phyloP scores from a whole-genome alignment of 2,797 vertebrate genomes.

The Strix occidentalis region DNA sequence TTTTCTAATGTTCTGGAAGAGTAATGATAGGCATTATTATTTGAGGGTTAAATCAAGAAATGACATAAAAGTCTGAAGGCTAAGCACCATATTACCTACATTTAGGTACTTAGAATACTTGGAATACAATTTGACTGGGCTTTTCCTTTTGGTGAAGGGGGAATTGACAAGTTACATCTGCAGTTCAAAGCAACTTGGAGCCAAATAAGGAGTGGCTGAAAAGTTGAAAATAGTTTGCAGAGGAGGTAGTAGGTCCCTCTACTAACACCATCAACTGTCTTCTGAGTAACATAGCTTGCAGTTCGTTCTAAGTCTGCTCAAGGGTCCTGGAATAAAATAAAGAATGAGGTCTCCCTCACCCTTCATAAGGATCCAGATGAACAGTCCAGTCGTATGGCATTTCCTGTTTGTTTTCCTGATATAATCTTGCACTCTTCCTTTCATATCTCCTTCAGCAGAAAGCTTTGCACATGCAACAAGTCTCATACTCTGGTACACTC shows the following conservation, averaged over 20 bases:
- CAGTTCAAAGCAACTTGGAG: background rate
- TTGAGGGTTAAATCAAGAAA: background rate
- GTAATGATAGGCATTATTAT: background rate
- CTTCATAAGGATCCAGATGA: background rate
- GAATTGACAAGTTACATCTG: background rate
- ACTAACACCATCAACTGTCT: background rate
- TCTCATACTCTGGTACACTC: background rate
- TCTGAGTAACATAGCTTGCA: background rate
- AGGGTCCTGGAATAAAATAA: background rate
- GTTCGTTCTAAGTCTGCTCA: background rate
- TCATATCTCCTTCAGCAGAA: background rate
- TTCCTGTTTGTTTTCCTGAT: background rate
- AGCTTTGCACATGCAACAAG: background rate
- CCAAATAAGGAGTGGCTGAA: background rate
- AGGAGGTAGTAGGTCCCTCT: background rate
- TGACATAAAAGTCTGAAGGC: background rate
- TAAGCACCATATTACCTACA: background rate
- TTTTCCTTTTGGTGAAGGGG: background rate
- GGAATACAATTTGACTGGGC: background rate
- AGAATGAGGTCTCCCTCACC: background rate
- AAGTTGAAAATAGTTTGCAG: background rate
- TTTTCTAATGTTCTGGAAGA: background rate
- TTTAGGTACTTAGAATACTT: background rate
- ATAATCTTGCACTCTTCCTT: background rate
- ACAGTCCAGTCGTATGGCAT: background rate